Evolutionary conservation across 2,888 invertebrate species (phyloP).

Genomic region (Dermolepida albohirtum): DNA sequence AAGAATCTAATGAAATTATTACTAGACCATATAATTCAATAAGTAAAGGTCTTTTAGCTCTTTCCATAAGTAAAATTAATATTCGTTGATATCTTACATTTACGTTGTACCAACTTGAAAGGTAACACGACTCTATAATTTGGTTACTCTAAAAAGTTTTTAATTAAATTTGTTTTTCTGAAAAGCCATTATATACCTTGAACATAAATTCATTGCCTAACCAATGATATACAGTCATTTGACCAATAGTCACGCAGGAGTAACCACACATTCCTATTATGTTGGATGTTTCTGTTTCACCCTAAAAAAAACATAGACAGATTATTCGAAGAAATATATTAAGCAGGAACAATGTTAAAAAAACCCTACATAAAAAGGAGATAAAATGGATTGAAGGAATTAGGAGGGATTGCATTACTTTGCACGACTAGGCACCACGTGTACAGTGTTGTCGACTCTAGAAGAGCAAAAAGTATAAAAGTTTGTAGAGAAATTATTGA

Average conservation of each 20-base stretch:
- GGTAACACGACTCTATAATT: not conserved
- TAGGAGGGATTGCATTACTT: too few species aligned
- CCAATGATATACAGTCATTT: constrained; percentile 6
- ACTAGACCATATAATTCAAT: not conserved
- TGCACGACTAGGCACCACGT: too few species aligned
- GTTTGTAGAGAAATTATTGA: too few species aligned
- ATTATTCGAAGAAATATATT: too few species aligned
- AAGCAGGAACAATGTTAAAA: too few species aligned
- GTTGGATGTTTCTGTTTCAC: not conserved
- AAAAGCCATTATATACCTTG: not conserved
- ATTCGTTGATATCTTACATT: not conserved
- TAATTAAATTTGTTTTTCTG: not conserved
- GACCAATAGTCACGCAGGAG: not conserved
- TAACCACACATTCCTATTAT: not conserved
- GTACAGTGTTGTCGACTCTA: too few species aligned
- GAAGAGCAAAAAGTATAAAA: too few species aligned
- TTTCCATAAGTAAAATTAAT: not conserved
- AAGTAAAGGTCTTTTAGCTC: not conserved
- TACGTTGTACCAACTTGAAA: not conserved
- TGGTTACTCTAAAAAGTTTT: not conserved
- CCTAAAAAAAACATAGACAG: too few species aligned
- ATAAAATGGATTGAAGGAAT: too few species aligned
- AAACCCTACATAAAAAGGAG: too few species aligned
- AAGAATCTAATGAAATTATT: not conserved
- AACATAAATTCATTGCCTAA: constrained; percentile 3